These are phyloP conservation scores for Morpho achilles DNA, from an alignment of 2,888 invertebrate genomes.

Conservation along the genomic window DNA sequence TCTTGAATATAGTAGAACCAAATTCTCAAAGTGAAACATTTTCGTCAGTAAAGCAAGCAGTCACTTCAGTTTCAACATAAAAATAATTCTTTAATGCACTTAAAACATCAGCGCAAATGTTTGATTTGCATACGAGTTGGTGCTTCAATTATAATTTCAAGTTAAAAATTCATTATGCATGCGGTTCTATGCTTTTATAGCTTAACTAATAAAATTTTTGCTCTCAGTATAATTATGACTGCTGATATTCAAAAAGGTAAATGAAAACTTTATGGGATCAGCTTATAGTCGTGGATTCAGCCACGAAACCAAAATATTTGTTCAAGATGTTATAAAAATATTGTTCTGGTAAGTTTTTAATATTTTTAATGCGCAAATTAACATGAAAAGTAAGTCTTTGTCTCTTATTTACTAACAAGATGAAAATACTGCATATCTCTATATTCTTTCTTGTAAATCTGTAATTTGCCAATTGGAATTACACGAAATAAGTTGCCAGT, in stretches of 20 bases:
- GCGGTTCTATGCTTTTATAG: slow-evolving; percentile 10
- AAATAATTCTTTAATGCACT: slow-evolving; percentile 11
- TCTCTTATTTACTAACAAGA: no score
- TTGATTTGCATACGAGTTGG: slow-evolving; percentile 14
- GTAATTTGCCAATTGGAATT: no score
- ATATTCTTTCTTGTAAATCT: no score
- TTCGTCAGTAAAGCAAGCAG: not conserved
- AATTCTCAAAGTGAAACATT: not conserved
- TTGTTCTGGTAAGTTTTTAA: no score
- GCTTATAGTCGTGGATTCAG: no score
- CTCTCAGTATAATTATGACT: slow-evolving; percentile 1
- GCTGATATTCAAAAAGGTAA: slow-evolving; percentile 4
- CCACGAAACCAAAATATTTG: no score
- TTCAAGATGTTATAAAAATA: no score
- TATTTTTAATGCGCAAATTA: no score
- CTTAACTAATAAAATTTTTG: slow-evolving; percentile 12
- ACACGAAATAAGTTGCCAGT: no score
- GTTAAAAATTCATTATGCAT: slow-evolving; percentile 11
- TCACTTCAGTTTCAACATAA: slow-evolving; percentile 1
- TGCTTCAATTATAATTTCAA: slow-evolving; percentile 12
- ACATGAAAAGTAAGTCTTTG: no score
- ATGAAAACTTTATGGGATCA: no score
- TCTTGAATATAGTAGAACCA: not conserved
- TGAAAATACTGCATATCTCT: no score
- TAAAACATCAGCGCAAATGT: slow-evolving; percentile 12